Evolutionary conservation across 2,888 invertebrate genomes (phyloP), one percentile per base, ranked within the genome.

Genomic region (Agonopterix heracliana): DNA sequence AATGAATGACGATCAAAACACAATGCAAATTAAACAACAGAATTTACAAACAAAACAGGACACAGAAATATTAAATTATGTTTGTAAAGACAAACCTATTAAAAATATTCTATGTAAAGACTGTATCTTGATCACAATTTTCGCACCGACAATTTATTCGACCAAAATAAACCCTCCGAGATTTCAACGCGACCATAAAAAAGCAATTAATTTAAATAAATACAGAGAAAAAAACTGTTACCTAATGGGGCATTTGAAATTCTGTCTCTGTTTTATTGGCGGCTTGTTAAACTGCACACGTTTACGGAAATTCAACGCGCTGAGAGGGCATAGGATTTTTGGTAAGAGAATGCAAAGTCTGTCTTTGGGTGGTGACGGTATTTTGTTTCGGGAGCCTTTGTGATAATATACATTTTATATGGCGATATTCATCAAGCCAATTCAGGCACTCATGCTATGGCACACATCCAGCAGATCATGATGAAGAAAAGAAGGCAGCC

Each of bases 201-300:
- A 78, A 71, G 74, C 73, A 78, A 82, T 81, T 82, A 83, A 81
- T 81, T 81, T 79, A 73, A 81, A 82, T 81, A 81, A 80, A 75
- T 71, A 78, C 68, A 59, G 63, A 62, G 41, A 66, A 71, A 77
- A 74, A 77, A 66, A 72, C 70, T 68, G 67, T 67, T 63, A 59
- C 60, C 63, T 68, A 72, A 78, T 69, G 68, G 68, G 52, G 64
- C 72, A 78, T 82, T 81, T 75, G 71, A 66, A 74, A 78, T 79
- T 81, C 81, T 68, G 73, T 61, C 74, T 64, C 66, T 68, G 71
- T 74, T 78, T 79, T 79, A 82, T 80, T 69, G 66, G 57, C 57
- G 60, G 48, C 2, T 13, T 44, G n/a, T 42, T 43, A 41, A 51
- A 47, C 4, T 43, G 4, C 38, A 38, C 10, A 26, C 11, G 38